Evolutionary conservation across 2,797 vertebrate genomes (phyloP), one percentile per base, ranked within the genome.

Genomic region (Antennarius maculatus): DNA sequence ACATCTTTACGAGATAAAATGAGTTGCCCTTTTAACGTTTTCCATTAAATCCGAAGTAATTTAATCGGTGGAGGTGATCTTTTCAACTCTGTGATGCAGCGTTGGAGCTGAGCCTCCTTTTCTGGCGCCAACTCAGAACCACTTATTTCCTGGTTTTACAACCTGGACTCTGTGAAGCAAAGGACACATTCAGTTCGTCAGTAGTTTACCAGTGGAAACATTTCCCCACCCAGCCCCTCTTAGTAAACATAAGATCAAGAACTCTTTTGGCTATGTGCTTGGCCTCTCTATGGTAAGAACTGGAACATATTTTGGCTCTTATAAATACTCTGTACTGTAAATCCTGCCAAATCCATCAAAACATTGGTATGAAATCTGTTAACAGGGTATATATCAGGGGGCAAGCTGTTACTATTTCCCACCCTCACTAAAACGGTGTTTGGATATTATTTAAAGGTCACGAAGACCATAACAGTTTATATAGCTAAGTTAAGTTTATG

Each of bases 151-250:
- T 62, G 46, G 17, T 76, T 76, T 83, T 81, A 91, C 86, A 86
- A 80, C 81, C 72, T 69, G 62, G 70, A 63, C 50, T 66, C 58
- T 63, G 77, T 79, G 50, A 57, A 71, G 70, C 79, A 83, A 84
- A 72, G 69, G 62, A 75, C 81, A 76, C 83, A 77, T 87, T 85
- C 78, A 88, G 80, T 75, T 59, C 66, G 66, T 75, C 74, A 70
- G 67, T 65, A 75, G 84, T 87, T 89, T 83, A 84, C 65, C 79
- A 84, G 84, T 79, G 87, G 90, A 91, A 92, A 92, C 66, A 76
- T 66, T 76, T 54, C 61, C 71, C 80, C 74, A 39, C 85, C 75
- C 74, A 69, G 61, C 64, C 71, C 73, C 77, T 73, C 63, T 88
- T 49, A 71, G 79, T 91, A 90, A 92, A 91, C 88, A 85, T 27